Percentiles rank a stretch among this genome's conserved stretches.
phyloP scores from a whole-genome alignment of 2,113 vertebrate species.

The Salvator merianae region DNA sequence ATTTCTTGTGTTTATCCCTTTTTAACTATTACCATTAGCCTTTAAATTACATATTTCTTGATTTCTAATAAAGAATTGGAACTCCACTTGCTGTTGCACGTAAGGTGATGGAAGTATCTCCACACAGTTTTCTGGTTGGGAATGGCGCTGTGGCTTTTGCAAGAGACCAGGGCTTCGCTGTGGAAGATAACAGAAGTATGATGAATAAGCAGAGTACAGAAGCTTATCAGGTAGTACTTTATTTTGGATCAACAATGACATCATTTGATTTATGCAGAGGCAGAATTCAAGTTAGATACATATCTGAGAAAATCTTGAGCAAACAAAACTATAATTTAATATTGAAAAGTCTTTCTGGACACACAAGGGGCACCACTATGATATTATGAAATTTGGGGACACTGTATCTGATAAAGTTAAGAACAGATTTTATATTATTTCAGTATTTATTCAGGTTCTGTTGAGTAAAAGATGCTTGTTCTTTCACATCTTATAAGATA shows the following conservation, averaged over 20 bases:
- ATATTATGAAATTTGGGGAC: background rate
- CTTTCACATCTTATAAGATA: background rate
- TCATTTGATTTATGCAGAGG: constrained; percentile 16
- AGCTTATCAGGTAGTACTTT: constrained; percentile 56
- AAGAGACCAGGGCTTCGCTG: constrained; percentile 31
- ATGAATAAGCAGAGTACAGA: constrained; percentile 47
- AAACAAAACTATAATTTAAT: background rate
- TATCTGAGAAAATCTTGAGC: background rate
- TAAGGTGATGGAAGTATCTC: constrained; percentile 46
- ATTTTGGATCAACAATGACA: background rate
- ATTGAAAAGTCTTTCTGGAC: background rate
- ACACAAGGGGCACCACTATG: background rate
- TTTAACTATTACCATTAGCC: background rate
- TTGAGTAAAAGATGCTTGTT: background rate
- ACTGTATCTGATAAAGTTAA: background rate
- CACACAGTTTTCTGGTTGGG: constrained; percentile 52
- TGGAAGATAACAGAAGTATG: constrained; percentile 56
- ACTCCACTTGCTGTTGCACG: constrained; percentile 36
- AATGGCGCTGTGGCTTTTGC: constrained; percentile 57
- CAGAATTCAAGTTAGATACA: background rate
- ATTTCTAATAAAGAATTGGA: constrained; percentile 37
- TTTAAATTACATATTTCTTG: constrained; percentile 7
- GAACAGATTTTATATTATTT: background rate
- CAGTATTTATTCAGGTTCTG: background rate
- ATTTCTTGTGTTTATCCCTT: background rate